Base-by-base conservation (phyloP, 2,888 invertebrate species). In the Calameuta pallipes region DNA sequence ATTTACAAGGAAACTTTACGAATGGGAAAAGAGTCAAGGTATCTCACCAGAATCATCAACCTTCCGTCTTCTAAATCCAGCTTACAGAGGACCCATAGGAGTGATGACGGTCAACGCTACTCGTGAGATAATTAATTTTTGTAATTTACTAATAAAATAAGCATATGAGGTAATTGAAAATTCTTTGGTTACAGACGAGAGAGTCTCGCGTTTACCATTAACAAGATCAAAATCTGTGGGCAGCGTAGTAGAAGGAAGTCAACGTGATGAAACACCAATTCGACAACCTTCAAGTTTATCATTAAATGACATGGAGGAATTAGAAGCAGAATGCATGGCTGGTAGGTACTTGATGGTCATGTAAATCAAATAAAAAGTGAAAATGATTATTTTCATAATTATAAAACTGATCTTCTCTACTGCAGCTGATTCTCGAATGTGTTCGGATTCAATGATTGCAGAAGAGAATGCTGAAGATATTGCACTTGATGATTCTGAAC, bases 11-110 rank as follows among this genome's bases (percentile, higher is more conserved):
- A 97, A 97, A 87, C 93, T 98, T 0, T 97, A 97, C 90, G 97
- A 98, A 90, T 98, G 98, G 98, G 96, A 97, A 89, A 96, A 97
- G 87, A 96, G 96, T n/a, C 93, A 95, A 80, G 97, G 97, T 1
- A 97, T 97, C 79, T 95, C 95, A 0, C 97, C 97, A 0, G 97
- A 97, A 90, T 95, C 95, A 0, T 97, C 97, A 0, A 97, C 97
- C 0, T 96, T 97, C 83, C 96, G 97, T 0, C 92, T 97, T 0
- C 92, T 97, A 3, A 95, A 94, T 87, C 94, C 95, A 0, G 93
- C 36, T 69, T 82, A 71, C n/a, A 33, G 74, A 35, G 34, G 33
- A 35, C 74, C 74, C 23, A 6, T 12, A 3, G 74, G 30, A 69
- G 35, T 70, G 36, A 80, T 75, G 2, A 74, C 78, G 6, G 73